A percentile compares a stretch with the other conserved stretches of the same genome.
Evolutionary conservation across 2,113 vertebrate genomes (phyloP).

Genomic region (Bubo blakistoni): DNA sequence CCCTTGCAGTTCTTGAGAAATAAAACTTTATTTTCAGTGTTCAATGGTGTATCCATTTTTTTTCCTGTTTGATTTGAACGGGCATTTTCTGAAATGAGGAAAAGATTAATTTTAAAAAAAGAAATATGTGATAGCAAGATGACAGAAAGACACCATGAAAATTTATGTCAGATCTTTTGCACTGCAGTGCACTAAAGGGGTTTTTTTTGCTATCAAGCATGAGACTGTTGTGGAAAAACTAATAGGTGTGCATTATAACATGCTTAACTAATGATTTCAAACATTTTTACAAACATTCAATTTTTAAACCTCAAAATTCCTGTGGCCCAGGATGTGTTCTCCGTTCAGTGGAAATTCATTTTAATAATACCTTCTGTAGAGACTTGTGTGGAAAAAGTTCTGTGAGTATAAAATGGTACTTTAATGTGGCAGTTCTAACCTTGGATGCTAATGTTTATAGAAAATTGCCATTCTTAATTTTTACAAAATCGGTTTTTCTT

Average conservation of each 20-base stretch:
- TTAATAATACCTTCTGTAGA: not conserved
- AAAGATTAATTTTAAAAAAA: not conserved
- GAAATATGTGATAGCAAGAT: not conserved
- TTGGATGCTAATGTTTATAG: not conserved
- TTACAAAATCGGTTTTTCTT: not conserved
- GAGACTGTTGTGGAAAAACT: not conserved
- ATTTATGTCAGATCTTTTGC: not conserved
- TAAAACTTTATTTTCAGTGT: not conserved
- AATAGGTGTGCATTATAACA: not conserved
- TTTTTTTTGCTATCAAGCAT: not conserved
- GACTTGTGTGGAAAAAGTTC: not conserved
- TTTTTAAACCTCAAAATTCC: constrained; percentile 18
- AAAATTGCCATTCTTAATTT: not conserved
- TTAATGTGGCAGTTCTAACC: not conserved
- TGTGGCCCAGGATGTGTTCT: not conserved
- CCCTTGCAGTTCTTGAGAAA: not conserved
- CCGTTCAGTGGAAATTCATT: not conserved
- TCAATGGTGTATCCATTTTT: not conserved
- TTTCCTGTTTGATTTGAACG: not conserved
- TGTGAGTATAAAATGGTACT: not conserved
- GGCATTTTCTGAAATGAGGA: not conserved
- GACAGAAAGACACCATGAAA: not conserved
- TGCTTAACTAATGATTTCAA: not conserved
- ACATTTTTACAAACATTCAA: not conserved
- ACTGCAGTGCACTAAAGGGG: rapidly evolving